phyloP scores from a whole-genome alignment of 2,113 vertebrate species.

The Desmodus rotundus region DNA sequence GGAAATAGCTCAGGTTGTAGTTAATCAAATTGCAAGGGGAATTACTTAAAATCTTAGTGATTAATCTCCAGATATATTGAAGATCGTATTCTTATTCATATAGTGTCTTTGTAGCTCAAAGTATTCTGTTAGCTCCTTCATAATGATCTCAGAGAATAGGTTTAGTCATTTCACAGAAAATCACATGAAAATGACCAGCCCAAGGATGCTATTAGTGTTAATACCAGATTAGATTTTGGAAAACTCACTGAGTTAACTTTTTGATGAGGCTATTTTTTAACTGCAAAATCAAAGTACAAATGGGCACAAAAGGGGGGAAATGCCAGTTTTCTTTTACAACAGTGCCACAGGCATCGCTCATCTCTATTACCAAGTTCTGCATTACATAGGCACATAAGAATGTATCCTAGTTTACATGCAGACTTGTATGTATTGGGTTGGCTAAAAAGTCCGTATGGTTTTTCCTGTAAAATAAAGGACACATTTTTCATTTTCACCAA shows the following conservation, averaged over 20 bases:
- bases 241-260: neutral
- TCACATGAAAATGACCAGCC: neutral
- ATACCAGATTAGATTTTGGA: neutral
- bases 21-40: neutral
- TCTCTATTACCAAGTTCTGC: neutral
- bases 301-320: neutral
- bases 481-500: too few species aligned
- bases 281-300: conserved; percentile 9
- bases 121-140: neutral
- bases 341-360: neutral
- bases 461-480: too few species aligned
- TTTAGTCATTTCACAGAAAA: conserved; percentile 26
- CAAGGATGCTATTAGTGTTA: neutral
- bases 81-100: neutral
- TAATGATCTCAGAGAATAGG: neutral
- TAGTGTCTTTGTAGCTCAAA: neutral
- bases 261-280: neutral
- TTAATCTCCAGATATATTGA: neutral
- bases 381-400: neutral
- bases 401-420: neutral
- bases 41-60: neutral
- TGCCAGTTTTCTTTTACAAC: neutral
- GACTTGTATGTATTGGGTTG: neutral
- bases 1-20: conserved; percentile 13
- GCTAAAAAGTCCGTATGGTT: too few species aligned